Evolutionary conservation across 1,140 invertebrate genomes (phyloP), one percentile per base, ranked within the genome.

Genomic region (Bombus balteatus): DNA sequence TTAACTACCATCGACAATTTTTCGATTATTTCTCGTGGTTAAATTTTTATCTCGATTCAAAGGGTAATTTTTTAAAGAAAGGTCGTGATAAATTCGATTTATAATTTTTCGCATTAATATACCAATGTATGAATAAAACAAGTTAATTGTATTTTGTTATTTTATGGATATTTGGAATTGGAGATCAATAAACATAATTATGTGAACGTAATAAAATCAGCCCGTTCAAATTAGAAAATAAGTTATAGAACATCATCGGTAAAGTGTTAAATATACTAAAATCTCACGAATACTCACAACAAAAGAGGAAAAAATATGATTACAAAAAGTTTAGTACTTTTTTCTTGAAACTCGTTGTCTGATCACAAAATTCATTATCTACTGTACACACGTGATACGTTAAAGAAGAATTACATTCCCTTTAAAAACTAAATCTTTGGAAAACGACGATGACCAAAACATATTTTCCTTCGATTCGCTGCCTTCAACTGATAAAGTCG

Each of bases 401-500:
- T 8, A n/a, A 22, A 53, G 25, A 57, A n/a, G 34, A 43, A 37
- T 43, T 32, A 15, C 18, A 25, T 13, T 1, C 8, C 9, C 15
- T 32, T 10, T 25, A 6, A n/a, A 25, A 57, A 3, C 10, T 37
- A 76, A 66, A 66, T 32, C 22, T 65, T 25, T 5, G 32, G n/a
- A 34, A 70, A 22, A 8, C 6, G 39, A 18, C 18, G 34, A 22
- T n/a, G 15, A 1, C 28, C 12, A 18, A 34, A 66, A 83, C 66
- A 75, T 86, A 83, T 83, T 43, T 80, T 41, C 59, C 28, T 75
- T 74, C 70, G 80, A 76, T 77, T 71, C 47, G 70, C 76, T 62
- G 65, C 65, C 41, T 25, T n/a, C 25, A 13, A 32, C 25, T 59
- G 70, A 83, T 70, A 71, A 87, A 76, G 41, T 25, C 41, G 22